A percentile compares a stretch with the other conserved stretches of the same genome.
Evolutionary conservation across 2,888 invertebrate species (phyloP).

Genomic region (Acanthosepion esculentum): DNA sequence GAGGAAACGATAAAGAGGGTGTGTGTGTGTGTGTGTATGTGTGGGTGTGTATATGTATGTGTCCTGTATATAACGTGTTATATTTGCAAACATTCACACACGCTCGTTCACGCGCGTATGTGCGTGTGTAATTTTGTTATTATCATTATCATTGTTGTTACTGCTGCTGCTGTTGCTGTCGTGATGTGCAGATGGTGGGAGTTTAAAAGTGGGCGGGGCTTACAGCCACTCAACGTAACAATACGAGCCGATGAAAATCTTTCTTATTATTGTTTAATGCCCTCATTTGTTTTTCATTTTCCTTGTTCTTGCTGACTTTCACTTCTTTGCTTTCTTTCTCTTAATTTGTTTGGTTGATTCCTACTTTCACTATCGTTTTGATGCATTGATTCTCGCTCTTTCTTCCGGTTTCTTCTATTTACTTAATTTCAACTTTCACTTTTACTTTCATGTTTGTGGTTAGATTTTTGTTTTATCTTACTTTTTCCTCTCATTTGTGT

Average conservation of each 20-base stretch:
- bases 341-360: not conserved
- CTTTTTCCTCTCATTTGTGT: too few species aligned
- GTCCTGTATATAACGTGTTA: too few species aligned
- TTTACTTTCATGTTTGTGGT: too few species aligned
- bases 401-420: not conserved
- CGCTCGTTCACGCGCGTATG: not conserved
- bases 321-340: not conserved
- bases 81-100: too few species aligned
- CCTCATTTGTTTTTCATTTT: not conserved
- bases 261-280: not conserved
- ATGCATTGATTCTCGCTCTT: not conserved
- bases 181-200: not conserved
- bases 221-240: not conserved
- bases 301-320: not conserved
- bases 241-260: not conserved
- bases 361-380: not conserved
- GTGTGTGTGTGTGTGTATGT: too few species aligned
- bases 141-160: not conserved
- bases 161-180: not conserved
- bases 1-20: too few species aligned
- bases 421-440: not conserved
- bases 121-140: not conserved
- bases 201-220: not conserved
- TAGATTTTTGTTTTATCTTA: too few species aligned
- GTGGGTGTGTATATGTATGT: too few species aligned